A percentile compares a stretch with the other conserved stretches of the same genome.
phyloP scores from a whole-genome alignment of 30 jellyfish, hydroid and myxozoan species.

The Catostylus mosaicus region DNA sequence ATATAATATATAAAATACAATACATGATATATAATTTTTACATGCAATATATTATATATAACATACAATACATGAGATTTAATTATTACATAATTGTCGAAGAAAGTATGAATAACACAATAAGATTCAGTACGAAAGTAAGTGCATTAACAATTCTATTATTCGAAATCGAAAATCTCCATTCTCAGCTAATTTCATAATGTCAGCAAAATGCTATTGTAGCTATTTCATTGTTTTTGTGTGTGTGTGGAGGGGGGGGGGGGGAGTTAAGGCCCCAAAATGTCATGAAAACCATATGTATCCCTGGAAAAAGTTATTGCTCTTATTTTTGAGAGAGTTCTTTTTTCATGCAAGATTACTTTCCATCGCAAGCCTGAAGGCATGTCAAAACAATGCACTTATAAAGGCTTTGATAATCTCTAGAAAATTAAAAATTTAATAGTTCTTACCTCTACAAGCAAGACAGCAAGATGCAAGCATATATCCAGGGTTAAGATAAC shows the following conservation, averaged over 20 bases:
- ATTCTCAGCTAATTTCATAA: no score
- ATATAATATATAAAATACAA: no score
- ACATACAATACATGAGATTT: background rate
- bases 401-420: no score
- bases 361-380: no score
- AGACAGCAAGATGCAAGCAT: conserved; percentile 43
- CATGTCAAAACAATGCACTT: no score
- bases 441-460: conserved; percentile 34
- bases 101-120: background rate
- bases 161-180: background rate
- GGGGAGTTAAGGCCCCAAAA: background rate
- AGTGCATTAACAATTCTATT: background rate
- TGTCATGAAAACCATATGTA: background rate
- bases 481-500: conserved; percentile 32
- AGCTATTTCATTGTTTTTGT: background rate
- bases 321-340: background rate
- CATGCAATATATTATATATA: no score
- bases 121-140: background rate
- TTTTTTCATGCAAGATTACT: background rate
- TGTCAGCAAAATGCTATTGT: no score
- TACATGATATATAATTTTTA: no score
- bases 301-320: background rate
- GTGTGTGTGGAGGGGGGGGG: no score
- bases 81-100: no score
- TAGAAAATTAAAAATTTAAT: no score